These are phyloP conservation scores for Trisateles emortualis DNA, from an alignment of 2,888 invertebrate species.

Conservation along the genomic window DNA sequence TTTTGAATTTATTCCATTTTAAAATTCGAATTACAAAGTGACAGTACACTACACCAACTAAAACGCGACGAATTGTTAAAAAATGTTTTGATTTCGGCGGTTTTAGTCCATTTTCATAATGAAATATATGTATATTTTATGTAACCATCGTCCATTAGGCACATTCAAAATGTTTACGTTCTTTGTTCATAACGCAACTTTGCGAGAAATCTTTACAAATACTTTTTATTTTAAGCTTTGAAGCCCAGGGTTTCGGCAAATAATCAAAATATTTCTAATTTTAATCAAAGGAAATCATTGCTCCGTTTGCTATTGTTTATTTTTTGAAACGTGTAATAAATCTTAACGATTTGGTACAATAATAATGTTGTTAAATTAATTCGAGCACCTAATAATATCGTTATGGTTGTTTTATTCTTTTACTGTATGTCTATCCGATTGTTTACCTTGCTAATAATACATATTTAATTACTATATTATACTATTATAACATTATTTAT, in stretches of 20 bases:
- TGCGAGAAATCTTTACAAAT: conserved; percentile 35
- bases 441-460: too few relatives aligned
- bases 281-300: conserved; percentile 33
- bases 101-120: too few relatives aligned
- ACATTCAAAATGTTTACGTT: conserved; percentile 10
- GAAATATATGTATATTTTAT: neutral
- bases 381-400: neutral
- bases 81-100: neutral
- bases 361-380: conserved; percentile 1
- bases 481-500: too few relatives aligned
- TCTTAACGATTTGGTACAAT: neutral
- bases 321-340: conserved; percentile 2
- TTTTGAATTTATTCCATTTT: too few relatives aligned
- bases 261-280: conserved; percentile 37
- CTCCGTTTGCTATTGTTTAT: conserved; percentile 13
- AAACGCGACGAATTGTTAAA: too few relatives aligned
- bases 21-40: too few relatives aligned
- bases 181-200: conserved; percentile 20
- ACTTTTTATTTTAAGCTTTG: conserved; percentile 46
- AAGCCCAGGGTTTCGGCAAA: conserved; percentile 38
- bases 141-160: conserved; percentile 1
- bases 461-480: too few relatives aligned
- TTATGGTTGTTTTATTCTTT: neutral
- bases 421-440: neutral
- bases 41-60: too few relatives aligned